Evolutionary conservation across 2,113 vertebrate genomes (phyloP).

Genomic region (Atlantisia rogersi): DNA sequence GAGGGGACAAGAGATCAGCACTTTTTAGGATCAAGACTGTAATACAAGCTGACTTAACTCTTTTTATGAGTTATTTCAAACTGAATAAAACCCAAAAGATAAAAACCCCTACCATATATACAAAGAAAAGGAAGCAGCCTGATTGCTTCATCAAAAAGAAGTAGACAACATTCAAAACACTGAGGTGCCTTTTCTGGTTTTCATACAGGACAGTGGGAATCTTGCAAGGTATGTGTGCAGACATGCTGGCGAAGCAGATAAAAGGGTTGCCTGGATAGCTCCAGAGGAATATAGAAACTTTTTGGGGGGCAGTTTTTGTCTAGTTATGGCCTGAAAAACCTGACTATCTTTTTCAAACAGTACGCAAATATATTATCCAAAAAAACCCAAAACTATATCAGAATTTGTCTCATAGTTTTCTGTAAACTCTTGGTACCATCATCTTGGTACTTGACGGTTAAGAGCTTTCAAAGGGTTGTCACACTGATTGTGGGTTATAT

Average conservation of each 20-base stretch:
- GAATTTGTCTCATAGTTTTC: background rate
- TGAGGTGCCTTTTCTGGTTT: background rate
- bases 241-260: background rate
- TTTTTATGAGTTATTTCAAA: background rate
- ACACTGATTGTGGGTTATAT: background rate
- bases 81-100: background rate
- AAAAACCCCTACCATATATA: background rate
- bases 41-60: background rate
- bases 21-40: background rate
- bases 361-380: background rate
- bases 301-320: background rate
- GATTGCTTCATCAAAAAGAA: background rate
- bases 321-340: background rate
- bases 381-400: background rate
- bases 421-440: background rate
- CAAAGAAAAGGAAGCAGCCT: background rate
- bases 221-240: background rate
- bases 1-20: background rate
- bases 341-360: background rate
- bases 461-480: background rate
- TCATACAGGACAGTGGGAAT: background rate
- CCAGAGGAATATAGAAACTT: background rate
- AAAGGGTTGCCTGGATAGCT: background rate
- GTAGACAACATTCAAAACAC: accelerated
- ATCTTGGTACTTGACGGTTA: background rate